Evolutionary conservation across 2,888 invertebrate species (phyloP).

Genomic region (Himalopsyche japonica): DNA sequence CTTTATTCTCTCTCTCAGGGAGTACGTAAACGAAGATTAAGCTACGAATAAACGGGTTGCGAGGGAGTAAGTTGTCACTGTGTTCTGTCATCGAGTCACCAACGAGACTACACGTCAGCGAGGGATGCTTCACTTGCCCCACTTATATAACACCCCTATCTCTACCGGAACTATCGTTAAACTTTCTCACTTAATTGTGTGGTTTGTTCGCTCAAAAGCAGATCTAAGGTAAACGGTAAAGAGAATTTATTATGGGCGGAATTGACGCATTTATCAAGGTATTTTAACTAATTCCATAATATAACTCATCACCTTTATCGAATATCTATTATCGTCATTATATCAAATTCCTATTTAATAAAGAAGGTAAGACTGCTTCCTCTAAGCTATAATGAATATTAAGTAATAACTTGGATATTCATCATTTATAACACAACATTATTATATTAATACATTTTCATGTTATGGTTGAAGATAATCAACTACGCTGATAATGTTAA

Average conservation of each 20-base stretch:
- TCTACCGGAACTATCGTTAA: not conserved
- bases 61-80: not conserved
- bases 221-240: not conserved
- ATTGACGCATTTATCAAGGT: not conserved
- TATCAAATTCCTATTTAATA: not conserved
- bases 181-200: not conserved
- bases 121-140: not conserved
- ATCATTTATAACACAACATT: too few relatives aligned
- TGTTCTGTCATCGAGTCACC: not conserved
- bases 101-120: not conserved
- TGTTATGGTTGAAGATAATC: too few relatives aligned
- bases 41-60: conserved; percentile 3
- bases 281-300: not conserved
- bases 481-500: too few relatives aligned
- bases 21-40: conserved; percentile 26
- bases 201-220: not conserved
- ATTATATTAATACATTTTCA: too few relatives aligned
- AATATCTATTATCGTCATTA: not conserved
- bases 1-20: not conserved
- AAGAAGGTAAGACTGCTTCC: not conserved
- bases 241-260: not conserved
- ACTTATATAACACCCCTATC: not conserved
- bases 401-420: not conserved
- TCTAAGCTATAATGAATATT: not conserved
- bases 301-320: not conserved